Evolutionary conservation across 2,113 vertebrate species (phyloP).

Genomic region (Gobiocypris rarus): DNA sequence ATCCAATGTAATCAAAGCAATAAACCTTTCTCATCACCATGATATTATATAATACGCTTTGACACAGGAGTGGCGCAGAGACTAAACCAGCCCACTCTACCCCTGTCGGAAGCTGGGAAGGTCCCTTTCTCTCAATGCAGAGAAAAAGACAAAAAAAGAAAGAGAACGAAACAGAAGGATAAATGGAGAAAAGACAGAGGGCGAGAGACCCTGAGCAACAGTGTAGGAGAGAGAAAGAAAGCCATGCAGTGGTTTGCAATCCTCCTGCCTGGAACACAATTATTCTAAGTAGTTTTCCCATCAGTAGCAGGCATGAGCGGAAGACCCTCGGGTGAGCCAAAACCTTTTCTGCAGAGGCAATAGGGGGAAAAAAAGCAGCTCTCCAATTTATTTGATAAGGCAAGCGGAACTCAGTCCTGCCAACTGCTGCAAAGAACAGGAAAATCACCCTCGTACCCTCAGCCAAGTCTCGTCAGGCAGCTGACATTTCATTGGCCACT

Average conservation of each 20-base stretch:
- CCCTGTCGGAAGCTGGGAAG: not conserved
- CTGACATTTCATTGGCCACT: slow-evolving; percentile 64
- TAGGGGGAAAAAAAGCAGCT: slow-evolving; percentile 63
- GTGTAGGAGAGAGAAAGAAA: not conserved
- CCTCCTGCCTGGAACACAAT: slow-evolving; percentile 70
- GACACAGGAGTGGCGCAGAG: not conserved
- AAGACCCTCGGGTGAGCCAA: slow-evolving; percentile 71
- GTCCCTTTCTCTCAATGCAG: not conserved
- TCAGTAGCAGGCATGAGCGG: slow-evolving; percentile 67
- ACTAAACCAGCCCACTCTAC: not conserved
- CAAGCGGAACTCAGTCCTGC: slow-evolving; percentile 70
- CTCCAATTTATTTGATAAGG: slow-evolving; percentile 81
- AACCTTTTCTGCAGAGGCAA: slow-evolving; percentile 71
- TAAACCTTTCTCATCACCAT: not conserved
- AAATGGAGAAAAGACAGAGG: not conserved
- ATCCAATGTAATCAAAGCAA: not conserved
- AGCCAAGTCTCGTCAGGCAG: slow-evolving; percentile 45
- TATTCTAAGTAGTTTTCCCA: slow-evolving; percentile 79
- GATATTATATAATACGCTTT: not conserved
- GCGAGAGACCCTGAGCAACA: not conserved
- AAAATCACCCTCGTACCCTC: slow-evolving; percentile 54
- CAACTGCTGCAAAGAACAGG: slow-evolving; percentile 62
- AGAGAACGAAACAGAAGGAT: not conserved
- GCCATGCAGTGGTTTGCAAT: slow-evolving; percentile 6
- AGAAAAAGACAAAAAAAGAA: not conserved